Evolutionary conservation across 2,797 vertebrate species (phyloP).

Genomic region (Selene dorsalis): DNA sequence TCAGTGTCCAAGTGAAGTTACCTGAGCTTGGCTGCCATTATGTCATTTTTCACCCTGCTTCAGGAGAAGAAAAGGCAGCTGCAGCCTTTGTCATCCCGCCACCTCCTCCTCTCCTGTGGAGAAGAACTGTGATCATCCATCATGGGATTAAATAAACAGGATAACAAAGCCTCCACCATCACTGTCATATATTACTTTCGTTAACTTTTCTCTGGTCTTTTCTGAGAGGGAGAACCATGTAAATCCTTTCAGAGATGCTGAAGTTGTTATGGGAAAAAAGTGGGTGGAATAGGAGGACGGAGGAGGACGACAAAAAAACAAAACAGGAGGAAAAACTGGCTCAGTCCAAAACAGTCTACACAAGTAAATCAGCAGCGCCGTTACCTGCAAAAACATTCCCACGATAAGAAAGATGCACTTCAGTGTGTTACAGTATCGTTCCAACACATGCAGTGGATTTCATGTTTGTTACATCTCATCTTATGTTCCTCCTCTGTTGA

Average conservation of each 20-base stretch:
- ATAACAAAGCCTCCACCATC: constrained; percentile 43
- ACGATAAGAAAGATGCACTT: constrained; percentile 21
- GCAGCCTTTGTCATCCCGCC: constrained; percentile 74
- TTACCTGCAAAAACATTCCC: constrained; percentile 24
- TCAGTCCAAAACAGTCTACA: not conserved
- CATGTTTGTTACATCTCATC: not conserved
- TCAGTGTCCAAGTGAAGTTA: constrained; percentile 74
- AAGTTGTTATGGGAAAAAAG: constrained; percentile 12
- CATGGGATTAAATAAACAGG: constrained; percentile 48
- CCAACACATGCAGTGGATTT: constrained; percentile 14
- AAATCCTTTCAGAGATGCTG: constrained; percentile 11
- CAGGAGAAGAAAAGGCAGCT: constrained; percentile 78
- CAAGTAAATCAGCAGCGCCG: not conserved
- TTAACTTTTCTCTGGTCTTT: too few species aligned
- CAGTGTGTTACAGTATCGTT: not conserved
- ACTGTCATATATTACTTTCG: constrained; percentile 20
- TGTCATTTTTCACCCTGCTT: constrained; percentile 75
- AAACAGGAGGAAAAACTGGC: not conserved
- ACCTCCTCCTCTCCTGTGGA: constrained; percentile 54
- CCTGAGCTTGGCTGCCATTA: constrained; percentile 78
- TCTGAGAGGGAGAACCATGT: not conserved
- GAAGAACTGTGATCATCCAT: constrained; percentile 57
- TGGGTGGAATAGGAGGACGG: not conserved
- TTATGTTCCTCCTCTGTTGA: not conserved
- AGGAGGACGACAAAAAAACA: not conserved